Conservation (phyloP, 2,113 vertebrate genomes). For the Sinocyclocheilus anshuiensis region DNA sequence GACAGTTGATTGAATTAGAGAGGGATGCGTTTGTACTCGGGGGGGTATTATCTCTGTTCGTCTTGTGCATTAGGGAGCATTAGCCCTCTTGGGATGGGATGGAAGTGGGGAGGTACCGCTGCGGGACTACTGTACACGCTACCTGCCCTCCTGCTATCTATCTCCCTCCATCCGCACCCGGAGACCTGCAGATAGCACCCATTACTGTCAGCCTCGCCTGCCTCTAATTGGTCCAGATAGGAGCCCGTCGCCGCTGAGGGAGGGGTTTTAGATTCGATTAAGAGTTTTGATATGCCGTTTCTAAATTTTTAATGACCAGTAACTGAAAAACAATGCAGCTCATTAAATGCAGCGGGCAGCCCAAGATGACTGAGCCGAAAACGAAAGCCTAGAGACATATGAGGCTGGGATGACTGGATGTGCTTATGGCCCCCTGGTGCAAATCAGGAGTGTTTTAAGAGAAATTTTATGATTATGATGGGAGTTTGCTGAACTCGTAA, state of each 20-base stretch:
- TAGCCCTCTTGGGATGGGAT: slow-evolving; percentile 43
- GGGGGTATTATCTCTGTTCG: slow-evolving; percentile 58
- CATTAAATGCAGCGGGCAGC: slow-evolving; percentile 45
- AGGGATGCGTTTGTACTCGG: slow-evolving; percentile 53
- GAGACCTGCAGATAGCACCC: slow-evolving; percentile 71
- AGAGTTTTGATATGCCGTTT: slow-evolving; percentile 67
- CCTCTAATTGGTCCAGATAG: slow-evolving; percentile 75
- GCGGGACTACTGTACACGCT: slow-evolving; percentile 60
- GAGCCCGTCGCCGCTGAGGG: slow-evolving; percentile 65
- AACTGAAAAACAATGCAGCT: slow-evolving; percentile 42
- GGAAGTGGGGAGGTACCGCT: slow-evolving; percentile 61
- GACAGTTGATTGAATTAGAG: slow-evolving; percentile 57
- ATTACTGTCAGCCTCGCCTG: slow-evolving; percentile 78
- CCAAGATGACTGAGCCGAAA: slow-evolving; percentile 25
- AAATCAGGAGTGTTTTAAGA: slow-evolving; percentile 12
- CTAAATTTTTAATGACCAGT: slow-evolving; percentile 76
- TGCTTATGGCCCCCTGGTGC: slow-evolving; percentile 11
- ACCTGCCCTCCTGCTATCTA: slow-evolving; percentile 42
- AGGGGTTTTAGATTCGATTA: slow-evolving; percentile 74
- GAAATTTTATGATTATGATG: background rate
- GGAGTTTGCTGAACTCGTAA: background rate
- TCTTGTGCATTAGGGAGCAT: slow-evolving; percentile 61
- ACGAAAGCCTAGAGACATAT: background rate
- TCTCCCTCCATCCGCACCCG: slow-evolving; percentile 23
- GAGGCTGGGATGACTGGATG: background rate